Evolutionary conservation across 2,888 invertebrate species (phyloP).

Genomic region (Patella ulyssiponensis): DNA sequence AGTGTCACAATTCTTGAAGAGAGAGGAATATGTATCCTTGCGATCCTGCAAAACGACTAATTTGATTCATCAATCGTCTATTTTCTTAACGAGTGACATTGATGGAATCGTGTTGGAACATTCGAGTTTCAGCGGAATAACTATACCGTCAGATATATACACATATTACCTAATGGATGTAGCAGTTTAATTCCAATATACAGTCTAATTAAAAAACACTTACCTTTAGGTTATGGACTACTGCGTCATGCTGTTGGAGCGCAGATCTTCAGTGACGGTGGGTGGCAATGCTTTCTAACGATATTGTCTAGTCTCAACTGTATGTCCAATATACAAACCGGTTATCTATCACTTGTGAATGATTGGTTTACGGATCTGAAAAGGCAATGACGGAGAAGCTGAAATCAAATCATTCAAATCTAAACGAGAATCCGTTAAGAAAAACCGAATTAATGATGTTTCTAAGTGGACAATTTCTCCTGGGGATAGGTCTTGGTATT

Average conservation of each 20-base stretch:
- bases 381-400: neutral
- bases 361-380: neutral
- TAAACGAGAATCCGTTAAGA: neutral
- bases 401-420: neutral
- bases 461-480: neutral
- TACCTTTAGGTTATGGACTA: neutral
- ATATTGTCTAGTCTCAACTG: neutral
- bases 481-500: neutral
- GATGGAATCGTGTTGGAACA: slow-evolving; percentile 4
- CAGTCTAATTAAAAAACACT: neutral
- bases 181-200: neutral
- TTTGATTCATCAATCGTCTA: neutral
- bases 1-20: neutral
- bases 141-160: neutral
- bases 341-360: neutral
- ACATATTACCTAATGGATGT: neutral
- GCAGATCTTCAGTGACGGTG: neutral
- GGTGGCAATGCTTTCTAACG: neutral
- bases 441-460: neutral
- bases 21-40: neutral
- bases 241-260: neutral
- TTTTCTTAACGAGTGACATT: neutral
- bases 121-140: neutral
- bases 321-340: neutral
- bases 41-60: neutral